Evolutionary conservation across 2,888 invertebrate species (phyloP), one percentile per base, ranked within the genome.

Genomic region (Atethmia centrago): DNA sequence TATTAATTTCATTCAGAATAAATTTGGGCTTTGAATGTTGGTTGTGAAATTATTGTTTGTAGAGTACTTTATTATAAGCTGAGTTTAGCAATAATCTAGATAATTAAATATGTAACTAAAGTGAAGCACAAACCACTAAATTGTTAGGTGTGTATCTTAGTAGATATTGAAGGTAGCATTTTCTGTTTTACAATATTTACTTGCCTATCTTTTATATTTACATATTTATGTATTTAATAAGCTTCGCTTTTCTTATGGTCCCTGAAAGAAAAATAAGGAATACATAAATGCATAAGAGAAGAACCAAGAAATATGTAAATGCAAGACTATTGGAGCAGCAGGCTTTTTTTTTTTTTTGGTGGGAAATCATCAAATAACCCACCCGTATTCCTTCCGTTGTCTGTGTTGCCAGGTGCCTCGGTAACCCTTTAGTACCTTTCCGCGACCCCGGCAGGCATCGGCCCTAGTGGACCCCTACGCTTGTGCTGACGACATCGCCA

Each of bases 101-200:
- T 12, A 28, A 8, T 2, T n/a, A 21, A 47, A 12, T 9, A 9
- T 71, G 16, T 77, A 19, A 21, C 2, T 14, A 69, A 42, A 53
- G 14, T 19, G 14, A 59, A 78, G 78, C 78, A 75, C 78, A 75
- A 78, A 75, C 47, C 21, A 25, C 25, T 9, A 19, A 42, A 25
- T 25, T 53, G 3, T 59, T 47, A 63, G 25, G 16, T 21, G 21
- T 21, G 4, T 36, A 36, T 36, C 36, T 36, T 36, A 36, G 36
- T 36, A 36, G 36, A 36, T 36, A 36, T 36, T 36, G 7, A 5
- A 36, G 2, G 4, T 36, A 36, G 36, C 36, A 36, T 36, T 36
- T 36, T 36, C 36, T 36, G 7, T 36, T 36, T 36, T 36, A 36
- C 7, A 36, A 36, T 36, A 36, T 36, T 36, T 36, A 36, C 36